Percentiles rank a stretch among this genome's conserved stretches.
Conservation (phyloP, 2,797 vertebrate genomes). For the Micrastur ruficollis region DNA sequence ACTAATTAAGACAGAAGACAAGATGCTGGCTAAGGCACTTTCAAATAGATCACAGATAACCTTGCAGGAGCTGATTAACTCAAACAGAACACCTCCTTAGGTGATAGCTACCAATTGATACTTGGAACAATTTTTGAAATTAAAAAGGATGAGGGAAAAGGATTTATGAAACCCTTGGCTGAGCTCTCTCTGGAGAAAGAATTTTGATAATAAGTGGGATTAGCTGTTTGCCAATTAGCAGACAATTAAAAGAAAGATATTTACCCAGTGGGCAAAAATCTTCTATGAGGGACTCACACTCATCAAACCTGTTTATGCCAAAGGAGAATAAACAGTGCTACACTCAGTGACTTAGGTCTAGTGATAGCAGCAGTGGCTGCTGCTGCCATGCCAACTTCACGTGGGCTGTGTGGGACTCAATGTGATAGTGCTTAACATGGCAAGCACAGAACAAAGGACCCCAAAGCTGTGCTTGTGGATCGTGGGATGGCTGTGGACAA, state of each 20-base stretch:
- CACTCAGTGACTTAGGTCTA: neutral
- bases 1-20: constrained; percentile 29
- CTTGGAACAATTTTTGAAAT: constrained; percentile 47
- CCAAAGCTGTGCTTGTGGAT: neutral
- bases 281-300: neutral
- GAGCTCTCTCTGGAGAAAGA: constrained; percentile 7
- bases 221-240: constrained; percentile 54
- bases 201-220: constrained; percentile 34
- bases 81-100: neutral
- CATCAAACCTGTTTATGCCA: constrained; percentile 5
- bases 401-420: accelerated
- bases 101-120: constrained; percentile 26
- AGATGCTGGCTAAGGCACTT: constrained; percentile 30
- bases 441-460: neutral
- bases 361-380: neutral
- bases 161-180: constrained; percentile 8
- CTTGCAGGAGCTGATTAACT: constrained; percentile 54
- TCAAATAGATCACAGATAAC: constrained; percentile 24
- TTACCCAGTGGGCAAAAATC: constrained; percentile 2
- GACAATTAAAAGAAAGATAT: constrained; percentile 40
- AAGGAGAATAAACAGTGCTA: neutral
- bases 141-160: neutral
- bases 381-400: neutral
- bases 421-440: neutral
- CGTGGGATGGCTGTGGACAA: neutral